Base-by-base conservation (phyloP, 2,113 vertebrate genomes). In the Epinephelus fuscoguttatus region DNA sequence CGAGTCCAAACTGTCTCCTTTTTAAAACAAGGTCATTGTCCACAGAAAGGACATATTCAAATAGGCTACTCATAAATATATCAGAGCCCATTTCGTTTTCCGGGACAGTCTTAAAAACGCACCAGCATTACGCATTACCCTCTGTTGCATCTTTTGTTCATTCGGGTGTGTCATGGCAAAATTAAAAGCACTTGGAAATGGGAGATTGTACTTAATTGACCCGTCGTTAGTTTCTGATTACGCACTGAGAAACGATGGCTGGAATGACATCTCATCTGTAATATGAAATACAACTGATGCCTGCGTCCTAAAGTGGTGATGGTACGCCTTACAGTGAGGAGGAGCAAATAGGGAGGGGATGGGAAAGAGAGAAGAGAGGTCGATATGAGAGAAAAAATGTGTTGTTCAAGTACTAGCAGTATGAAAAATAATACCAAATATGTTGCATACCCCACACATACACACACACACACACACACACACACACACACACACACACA, bases 11-110 rank as follows among this genome's bases (percentile, higher is more conserved):
- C 52, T 77, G 47, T 81, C 72, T 67, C 60, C 53, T 70, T 79
- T 86, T 89, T 87, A 15, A 75, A 84, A 91, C 86, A 92, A 92
- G 93, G 92, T 92, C 91, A 90, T 84, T 67, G 40, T 60, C 49
- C 80, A 85, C 25, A 84, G 67, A 91, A 45, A 84, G 82, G 78
- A 75, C 74, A 33, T 88, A 66, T 89, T 82, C 18, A 81, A 75
- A 80, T 73, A 76, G 74, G 79, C n/a, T 81, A 13, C 52, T 73
- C 71, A 78, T 75, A 52, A 84, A 84, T 75, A 81, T 70, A 56
- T 66, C 27, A 81, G 57, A 74, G 60, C 50, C 63, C 50, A 4
- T 14, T 72, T 71, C 33, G 18, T 75, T 62, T 40, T 15, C 33
- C 1, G 4, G 64, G 21, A 52, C 53, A 70, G n/a, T 19, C 55